Evolutionary conservation across 1,140 invertebrate species (phyloP).

Genomic region (Drosophila novamexicana): DNA sequence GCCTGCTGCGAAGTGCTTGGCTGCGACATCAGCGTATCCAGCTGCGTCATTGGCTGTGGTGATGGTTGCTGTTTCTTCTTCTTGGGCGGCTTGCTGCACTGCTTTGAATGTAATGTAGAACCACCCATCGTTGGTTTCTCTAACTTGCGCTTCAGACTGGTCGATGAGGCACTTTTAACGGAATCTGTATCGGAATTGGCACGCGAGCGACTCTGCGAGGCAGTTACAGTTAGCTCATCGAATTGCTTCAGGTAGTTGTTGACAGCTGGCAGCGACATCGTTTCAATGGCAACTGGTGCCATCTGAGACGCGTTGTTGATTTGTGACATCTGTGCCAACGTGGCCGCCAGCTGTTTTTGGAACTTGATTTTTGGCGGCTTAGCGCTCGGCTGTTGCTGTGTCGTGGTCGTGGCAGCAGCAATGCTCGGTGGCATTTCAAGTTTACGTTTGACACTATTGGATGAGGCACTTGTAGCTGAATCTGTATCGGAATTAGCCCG

Average conservation of each 20-base stretch:
- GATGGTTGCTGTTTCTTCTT: slow-evolving; percentile 44
- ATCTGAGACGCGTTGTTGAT: slow-evolving; percentile 5
- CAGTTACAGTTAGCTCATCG: slow-evolving; percentile 52
- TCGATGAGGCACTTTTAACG: slow-evolving; percentile 73
- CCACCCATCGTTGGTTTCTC: slow-evolving; percentile 10
- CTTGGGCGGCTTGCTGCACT: slow-evolving; percentile 42
- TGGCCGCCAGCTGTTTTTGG: slow-evolving; percentile 39
- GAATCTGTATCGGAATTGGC: slow-evolving; percentile 81
- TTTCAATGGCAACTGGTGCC: slow-evolving; percentile 6
- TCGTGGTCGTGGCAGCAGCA: neutral
- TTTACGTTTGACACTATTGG: slow-evolving; percentile 54
- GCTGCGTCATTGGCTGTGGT: slow-evolving; percentile 24
- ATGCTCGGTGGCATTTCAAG: slow-evolving; percentile 1
- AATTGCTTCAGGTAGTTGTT: slow-evolving; percentile 60
- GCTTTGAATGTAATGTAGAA: neutral
- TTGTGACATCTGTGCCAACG: slow-evolving; percentile 26
- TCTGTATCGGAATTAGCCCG: slow-evolving; percentile 78
- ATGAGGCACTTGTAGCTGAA: slow-evolving; percentile 78
- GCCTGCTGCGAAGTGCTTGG: slow-evolving; percentile 71
- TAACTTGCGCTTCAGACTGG: slow-evolving; percentile 60
- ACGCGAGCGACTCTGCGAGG: slow-evolving; percentile 48
- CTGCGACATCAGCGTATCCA: slow-evolving; percentile 52
- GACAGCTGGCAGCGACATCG: slow-evolving; percentile 18
- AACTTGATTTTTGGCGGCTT: slow-evolving; percentile 44
- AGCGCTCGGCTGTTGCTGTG: slow-evolving; percentile 11